These are phyloP conservation scores for Austrolebias charrua DNA, from an alignment of 2,797 vertebrate species.

Conservation along the genomic window DNA sequence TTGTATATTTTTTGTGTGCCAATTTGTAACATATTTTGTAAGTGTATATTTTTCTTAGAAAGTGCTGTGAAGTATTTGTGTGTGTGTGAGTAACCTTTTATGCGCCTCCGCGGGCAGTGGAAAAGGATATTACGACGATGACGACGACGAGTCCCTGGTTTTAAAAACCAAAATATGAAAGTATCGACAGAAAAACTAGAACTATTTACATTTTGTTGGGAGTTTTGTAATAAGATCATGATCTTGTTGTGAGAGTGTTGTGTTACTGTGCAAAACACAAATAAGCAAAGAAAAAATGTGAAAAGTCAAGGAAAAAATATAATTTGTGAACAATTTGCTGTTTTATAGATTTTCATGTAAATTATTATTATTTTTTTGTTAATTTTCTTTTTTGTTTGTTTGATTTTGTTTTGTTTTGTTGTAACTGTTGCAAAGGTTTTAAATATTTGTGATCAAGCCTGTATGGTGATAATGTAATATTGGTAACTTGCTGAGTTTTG, in stretches of 20 bases:
- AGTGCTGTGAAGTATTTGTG: conserved; percentile 99
- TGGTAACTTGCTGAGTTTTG: conserved; percentile 99
- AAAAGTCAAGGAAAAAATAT: conserved; percentile 80
- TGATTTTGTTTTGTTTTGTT: conserved; percentile 85
- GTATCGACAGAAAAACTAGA: conserved; percentile 88
- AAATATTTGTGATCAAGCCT: conserved; percentile 99
- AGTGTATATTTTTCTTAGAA: conserved; percentile 99
- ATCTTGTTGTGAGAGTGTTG: conserved; percentile 99
- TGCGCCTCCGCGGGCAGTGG: conserved; percentile 94
- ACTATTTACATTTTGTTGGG: conserved; percentile 93
- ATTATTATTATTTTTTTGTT: conserved; percentile 93
- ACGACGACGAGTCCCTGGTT: conserved; percentile 98
- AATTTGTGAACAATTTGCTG: conserved; percentile 99
- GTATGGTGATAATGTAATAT: conserved; percentile 99
- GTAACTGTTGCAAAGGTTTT: conserved; percentile 99
- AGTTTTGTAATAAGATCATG: conserved; percentile 99
- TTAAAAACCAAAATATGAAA: conserved; percentile 99
- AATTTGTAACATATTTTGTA: conserved; percentile 99
- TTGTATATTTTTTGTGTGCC: conserved; percentile 99
- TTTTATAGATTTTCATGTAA: conserved; percentile 99
- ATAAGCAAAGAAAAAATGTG: conserved; percentile 90
- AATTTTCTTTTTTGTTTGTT: conserved; percentile 58
- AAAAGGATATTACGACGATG: conserved; percentile 95
- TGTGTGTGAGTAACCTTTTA: conserved; percentile 99
- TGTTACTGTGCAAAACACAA: conserved; percentile 99